A percentile compares a stretch with the other conserved stretches of the same genome.
phyloP scores from a whole-genome alignment of 2,113 vertebrate species.

The Ranitomeya imitator region DNA sequence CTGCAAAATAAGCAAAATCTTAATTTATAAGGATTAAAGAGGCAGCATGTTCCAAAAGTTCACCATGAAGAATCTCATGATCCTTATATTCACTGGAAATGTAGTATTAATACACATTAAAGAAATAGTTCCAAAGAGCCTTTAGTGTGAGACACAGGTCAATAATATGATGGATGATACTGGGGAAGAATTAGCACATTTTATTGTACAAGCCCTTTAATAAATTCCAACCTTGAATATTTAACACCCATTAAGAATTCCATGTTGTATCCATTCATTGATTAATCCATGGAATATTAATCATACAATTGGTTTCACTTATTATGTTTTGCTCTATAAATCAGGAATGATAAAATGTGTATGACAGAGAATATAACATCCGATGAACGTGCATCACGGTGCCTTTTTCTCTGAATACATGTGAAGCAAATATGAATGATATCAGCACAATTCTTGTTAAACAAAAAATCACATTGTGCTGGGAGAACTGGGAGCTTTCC shows the following conservation, averaged over 20 bases:
- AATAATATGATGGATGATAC: conserved; percentile 20
- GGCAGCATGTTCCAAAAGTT: background rate
- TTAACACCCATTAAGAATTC: background rate
- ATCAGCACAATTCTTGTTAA: conserved; percentile 5
- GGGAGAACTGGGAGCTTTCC: conserved; percentile 7
- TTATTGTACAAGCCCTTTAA: background rate
- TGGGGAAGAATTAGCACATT: background rate
- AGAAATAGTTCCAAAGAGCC: background rate
- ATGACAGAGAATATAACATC: background rate
- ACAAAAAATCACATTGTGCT: background rate
- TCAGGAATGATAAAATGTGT: background rate
- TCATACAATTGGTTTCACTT: background rate
- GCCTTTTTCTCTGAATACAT: background rate
- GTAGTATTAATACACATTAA: background rate
- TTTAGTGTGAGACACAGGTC: background rate
- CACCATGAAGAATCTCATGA: background rate
- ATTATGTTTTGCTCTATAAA: background rate
- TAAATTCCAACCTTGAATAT: background rate
- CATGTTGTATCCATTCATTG: background rate
- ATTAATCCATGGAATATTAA: background rate
- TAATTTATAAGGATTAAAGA: background rate
- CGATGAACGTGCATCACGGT: background rate
- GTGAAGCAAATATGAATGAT: conserved; percentile 1
- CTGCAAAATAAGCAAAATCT: background rate
- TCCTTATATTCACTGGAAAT: background rate